These are phyloP conservation scores for Centropus unirufus DNA, from an alignment of 2,113 vertebrate genomes.

Conservation along the genomic window DNA sequence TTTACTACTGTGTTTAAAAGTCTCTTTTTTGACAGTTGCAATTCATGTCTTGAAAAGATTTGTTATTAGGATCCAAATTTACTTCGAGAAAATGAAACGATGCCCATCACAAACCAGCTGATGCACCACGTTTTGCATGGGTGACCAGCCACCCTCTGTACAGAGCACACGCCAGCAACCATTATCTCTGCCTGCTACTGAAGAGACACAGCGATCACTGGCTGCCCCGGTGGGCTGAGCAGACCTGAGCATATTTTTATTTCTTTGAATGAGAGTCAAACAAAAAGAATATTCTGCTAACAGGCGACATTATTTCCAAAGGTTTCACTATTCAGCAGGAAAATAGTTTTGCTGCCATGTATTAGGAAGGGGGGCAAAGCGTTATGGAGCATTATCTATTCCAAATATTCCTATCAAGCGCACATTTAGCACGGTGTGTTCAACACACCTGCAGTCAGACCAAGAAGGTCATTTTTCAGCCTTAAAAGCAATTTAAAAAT, in stretches of 20 bases:
- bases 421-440: background rate
- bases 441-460: background rate
- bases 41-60: background rate
- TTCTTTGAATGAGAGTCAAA: background rate
- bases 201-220: background rate
- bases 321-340: background rate
- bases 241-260: background rate
- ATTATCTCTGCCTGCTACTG: accelerated
- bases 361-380: background rate
- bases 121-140: background rate
- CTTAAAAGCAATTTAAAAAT: slow-evolving; percentile 42
- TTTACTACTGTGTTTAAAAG: background rate
- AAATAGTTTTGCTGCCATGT: background rate
- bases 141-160: background rate
- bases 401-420: background rate
- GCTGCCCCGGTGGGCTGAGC: background rate
- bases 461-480: slow-evolving; percentile 3
- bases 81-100: background rate
- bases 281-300: background rate
- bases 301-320: background rate
- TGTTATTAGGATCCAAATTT: background rate
- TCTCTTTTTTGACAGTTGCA: background rate
- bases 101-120: background rate
- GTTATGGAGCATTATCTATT: background rate
- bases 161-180: background rate